Base-by-base conservation (phyloP, 1,140 invertebrate species). In the Drosophila simulans region DNA sequence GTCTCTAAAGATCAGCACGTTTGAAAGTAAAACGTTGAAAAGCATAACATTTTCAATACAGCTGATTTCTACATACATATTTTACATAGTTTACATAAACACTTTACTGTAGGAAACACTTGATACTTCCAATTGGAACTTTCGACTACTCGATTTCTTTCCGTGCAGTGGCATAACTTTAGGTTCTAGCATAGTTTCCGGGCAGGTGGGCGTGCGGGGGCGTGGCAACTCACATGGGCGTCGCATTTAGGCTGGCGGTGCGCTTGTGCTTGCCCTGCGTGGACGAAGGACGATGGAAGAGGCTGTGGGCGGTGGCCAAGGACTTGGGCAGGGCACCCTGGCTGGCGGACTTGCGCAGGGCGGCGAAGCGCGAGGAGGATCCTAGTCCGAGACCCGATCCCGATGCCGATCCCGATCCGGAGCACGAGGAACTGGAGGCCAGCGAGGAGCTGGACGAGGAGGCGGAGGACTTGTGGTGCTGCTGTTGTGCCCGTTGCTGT, bases 261-360 rank as follows among this genome's bases (percentile, higher is more conserved):
- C 83, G 83, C 62, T 88, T 88, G 49, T 88, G 83, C 43, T 66
- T 79, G 8, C 77, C 72, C 39, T 80, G 72, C 48, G 75, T 31
- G 48, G 48, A 27, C 48, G 48, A 77, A 49, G 65, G 73, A 55
- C 86, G 82, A 43, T 68, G 70, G 54, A 64, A 60, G 5, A 83
- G 57, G 65, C 49, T 88, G 42, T 89, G 83, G 54, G 84, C 83
- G 27, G 84, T 89, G 83, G 80, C 71, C 79, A 88, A 70, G 59
- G 84, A 70, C 81, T 89, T 88, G 71, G 83, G 83, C 48, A 88
- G 42, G 43, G 83, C 83, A 39, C 83, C 83, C 75, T 88, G 83
- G 27, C 83, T 88, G 76, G 83, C 79, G 54, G 83, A 88, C 75
- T 88, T 88, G 52, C 80, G 71, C 13, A 88, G 68, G 13, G 63